Conservation (phyloP, 2,888 invertebrate species). For the Xylocampa areola region DNA sequence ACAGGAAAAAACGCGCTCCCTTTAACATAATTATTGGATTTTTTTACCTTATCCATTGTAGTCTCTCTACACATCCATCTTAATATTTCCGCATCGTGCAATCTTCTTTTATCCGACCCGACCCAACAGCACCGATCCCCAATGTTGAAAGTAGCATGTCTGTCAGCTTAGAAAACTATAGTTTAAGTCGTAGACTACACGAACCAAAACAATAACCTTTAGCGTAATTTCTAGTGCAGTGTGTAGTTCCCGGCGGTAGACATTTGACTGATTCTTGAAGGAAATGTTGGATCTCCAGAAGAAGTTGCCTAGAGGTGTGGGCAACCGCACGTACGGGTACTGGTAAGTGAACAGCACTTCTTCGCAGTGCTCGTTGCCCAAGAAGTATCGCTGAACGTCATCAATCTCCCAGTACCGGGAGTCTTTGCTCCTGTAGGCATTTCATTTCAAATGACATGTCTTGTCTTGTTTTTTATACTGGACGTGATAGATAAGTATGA, state of each 20-base stretch:
- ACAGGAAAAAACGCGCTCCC: too few species aligned
- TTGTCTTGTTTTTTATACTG: too few species aligned
- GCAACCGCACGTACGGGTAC: constrained; percentile 78
- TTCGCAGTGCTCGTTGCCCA: constrained; percentile 78
- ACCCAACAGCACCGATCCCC: too few species aligned
- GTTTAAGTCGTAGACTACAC: not conserved
- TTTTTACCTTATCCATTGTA: too few species aligned
- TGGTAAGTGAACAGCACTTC: constrained; percentile 77
- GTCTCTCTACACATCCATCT: too few species aligned
- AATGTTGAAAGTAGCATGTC: not conserved
- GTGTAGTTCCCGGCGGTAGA: constrained; percentile 73
- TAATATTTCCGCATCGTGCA: too few species aligned
- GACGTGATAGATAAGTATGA: too few species aligned
- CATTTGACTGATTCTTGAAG: constrained; percentile 66
- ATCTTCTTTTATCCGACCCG: too few species aligned
- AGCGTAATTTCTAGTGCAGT: constrained; percentile 72
- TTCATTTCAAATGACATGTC: too few species aligned
- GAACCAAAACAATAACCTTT: too few species aligned
- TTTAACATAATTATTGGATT: too few species aligned
- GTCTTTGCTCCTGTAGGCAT: constrained; percentile 69
- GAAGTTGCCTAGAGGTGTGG: constrained; percentile 69
- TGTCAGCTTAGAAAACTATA: not conserved
- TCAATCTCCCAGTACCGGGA: constrained; percentile 79
- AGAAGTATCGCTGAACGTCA: constrained; percentile 79
- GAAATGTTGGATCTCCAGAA: constrained; percentile 76